Evolutionary conservation across 2,888 invertebrate genomes (phyloP).

Genomic region (Eudemis profundana): DNA sequence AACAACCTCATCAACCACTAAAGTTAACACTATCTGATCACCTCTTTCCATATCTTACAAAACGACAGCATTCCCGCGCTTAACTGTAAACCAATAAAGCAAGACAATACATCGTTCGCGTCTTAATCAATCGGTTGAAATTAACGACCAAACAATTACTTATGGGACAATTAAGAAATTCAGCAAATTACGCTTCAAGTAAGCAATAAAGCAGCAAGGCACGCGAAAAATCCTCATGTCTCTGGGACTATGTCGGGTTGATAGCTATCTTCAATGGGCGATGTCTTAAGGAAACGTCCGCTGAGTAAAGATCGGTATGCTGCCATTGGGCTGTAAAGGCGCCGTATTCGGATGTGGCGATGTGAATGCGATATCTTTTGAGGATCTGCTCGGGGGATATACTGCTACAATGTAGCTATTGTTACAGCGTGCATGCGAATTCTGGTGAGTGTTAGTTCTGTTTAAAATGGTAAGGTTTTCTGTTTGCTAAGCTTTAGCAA

Average conservation of each 20-base stretch:
- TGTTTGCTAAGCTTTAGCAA: too few relatives aligned
- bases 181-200: conserved; percentile 41
- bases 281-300: conserved; percentile 42
- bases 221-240: conserved; percentile 24
- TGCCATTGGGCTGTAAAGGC: conserved; percentile 27
- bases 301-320: conserved; percentile 42
- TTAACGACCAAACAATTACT: conserved; percentile 37
- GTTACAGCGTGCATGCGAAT: background rate
- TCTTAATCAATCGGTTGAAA: conserved; percentile 31
- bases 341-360: conserved; percentile 29
- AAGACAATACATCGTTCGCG: conserved; percentile 26
- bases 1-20: conserved; percentile 16
- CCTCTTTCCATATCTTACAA: conserved; percentile 7
- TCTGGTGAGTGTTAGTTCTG: too few relatives aligned
- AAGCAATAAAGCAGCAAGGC: conserved; percentile 35
- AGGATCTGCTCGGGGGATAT: background rate
- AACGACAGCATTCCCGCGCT: conserved; percentile 19
- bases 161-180: conserved; percentile 42
- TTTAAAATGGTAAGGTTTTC: too few relatives aligned
- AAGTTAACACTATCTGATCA: background rate
- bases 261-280: conserved; percentile 43
- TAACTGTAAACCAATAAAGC: conserved; percentile 2
- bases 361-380: conserved; percentile 28
- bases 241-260: conserved; percentile 33
- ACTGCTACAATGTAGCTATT: background rate